Conservation (phyloP, 2,113 vertebrate genomes). For the Peucedramus taeniatus region DNA sequence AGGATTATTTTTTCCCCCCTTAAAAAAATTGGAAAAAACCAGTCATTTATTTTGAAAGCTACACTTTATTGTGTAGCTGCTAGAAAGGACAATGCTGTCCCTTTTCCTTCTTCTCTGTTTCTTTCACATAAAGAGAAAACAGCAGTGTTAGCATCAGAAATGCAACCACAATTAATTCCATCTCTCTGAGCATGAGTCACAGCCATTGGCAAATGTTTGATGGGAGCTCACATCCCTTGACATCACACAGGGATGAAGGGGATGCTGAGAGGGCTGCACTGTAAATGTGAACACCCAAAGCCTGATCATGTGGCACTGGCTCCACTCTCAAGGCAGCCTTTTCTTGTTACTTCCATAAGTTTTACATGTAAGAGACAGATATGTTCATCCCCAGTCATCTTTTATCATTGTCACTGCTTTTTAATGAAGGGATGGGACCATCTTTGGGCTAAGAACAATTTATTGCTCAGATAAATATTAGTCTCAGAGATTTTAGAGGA, state of each 20-base stretch:
- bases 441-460: not conserved
- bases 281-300: not conserved
- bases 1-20: not conserved
- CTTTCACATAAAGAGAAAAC: not conserved
- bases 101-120: not conserved
- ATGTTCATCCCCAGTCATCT: not conserved
- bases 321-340: not conserved
- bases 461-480: not conserved
- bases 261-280: not conserved
- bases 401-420: not conserved
- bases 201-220: not conserved
- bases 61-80: not conserved
- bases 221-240: not conserved
- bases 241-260: not conserved
- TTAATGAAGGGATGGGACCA: not conserved
- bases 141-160: not conserved
- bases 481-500: not conserved
- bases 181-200: not conserved
- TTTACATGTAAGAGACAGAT: accelerated
- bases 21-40: not conserved
- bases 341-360: not conserved
- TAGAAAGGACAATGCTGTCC: not conserved
- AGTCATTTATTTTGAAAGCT: constrained; percentile 18
- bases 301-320: not conserved
- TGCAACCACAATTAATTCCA: not conserved